Base-by-base conservation (phyloP, 2,888 invertebrate species). In the Drosophila silvestris region DNA sequence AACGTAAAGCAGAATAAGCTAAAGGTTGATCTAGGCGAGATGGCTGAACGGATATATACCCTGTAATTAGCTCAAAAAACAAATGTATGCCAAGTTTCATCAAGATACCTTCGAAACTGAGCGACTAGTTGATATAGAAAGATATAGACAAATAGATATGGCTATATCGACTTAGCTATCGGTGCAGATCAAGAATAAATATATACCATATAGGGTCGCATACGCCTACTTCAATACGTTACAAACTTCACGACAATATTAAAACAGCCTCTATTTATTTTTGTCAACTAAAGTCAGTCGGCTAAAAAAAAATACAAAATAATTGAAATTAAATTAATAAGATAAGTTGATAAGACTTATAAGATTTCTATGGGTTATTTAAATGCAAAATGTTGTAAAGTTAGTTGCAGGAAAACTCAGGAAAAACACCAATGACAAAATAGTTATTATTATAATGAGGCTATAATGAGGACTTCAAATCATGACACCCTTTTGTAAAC, bases 1-100 rank as follows among this genome's bases (percentile, higher is more conserved):
- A 52, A 66, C 44, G 53, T 44, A 56, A 44, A 52, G n/a, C 35
- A 37, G 50, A 60, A 59, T 19, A 58, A 50, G 62, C 32, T 37
- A 35, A 5, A 37, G n/a, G 9, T 0, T 14, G 1, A 3, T 0
- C 5, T 14, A 35, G 37, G 5, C 12, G 4, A 44, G 19, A 9
- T 1, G 41, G 53, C 10, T 41, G n/a, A n/a, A 33, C 51, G 19
- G 5, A 2, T 0, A 16, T 6, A 44, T 58, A 12, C 51, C 41
- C 69, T 69, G 12, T 28, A 30, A 52, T 51, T 6, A 33, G 5
- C 32, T 35, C 5, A 33, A 6, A 30, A 61, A 41, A 47, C 10
- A 5, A 12, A 41, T n/a, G 2, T 41, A 10, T 10, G 10, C 5
- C 5, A 10, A 16, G 10, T n/a, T n/a, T 19, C 41, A 41, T 19